Percentiles rank a stretch among this genome's conserved stretches.
phyloP scores from a whole-genome alignment of 2,113 vertebrate genomes.

The Vulpes ferrilata region DNA sequence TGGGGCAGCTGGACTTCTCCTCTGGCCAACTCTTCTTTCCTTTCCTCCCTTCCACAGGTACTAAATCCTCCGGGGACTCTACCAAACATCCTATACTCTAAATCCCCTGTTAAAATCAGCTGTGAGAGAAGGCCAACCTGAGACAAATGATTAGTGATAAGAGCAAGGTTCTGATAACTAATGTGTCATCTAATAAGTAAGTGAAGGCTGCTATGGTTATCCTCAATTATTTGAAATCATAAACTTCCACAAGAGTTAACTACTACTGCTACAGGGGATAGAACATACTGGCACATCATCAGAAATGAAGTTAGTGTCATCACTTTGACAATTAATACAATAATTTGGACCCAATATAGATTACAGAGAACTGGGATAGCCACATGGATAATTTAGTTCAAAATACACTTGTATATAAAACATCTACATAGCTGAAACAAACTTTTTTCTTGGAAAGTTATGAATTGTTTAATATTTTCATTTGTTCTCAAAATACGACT shows the following conservation, averaged over 20 bases:
- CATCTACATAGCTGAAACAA: neutral
- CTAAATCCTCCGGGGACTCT: neutral
- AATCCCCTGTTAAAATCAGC: neutral
- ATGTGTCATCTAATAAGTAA: neutral
- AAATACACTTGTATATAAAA: constrained; percentile 27
- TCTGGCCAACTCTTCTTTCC: neutral
- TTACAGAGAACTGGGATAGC: neutral
- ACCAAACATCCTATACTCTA: neutral
- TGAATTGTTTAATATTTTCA: neutral
- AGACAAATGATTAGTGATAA: neutral
- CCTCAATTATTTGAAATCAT: neutral
- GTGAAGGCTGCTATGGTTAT: neutral
- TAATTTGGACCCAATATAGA: neutral
- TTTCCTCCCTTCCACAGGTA: neutral
- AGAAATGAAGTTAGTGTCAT: neutral
- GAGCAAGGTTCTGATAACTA: neutral
- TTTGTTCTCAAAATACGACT: constrained; percentile 31
- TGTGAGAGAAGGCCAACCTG: neutral
- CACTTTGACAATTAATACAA: neutral
- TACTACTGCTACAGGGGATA: neutral
- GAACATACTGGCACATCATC: neutral
- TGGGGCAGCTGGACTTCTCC: neutral
- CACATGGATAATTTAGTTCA: neutral
- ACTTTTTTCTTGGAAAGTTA: neutral
- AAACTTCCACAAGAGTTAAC: neutral